Conservation (phyloP, 2,113 vertebrate species). For the Spea multiplicata region DNA sequence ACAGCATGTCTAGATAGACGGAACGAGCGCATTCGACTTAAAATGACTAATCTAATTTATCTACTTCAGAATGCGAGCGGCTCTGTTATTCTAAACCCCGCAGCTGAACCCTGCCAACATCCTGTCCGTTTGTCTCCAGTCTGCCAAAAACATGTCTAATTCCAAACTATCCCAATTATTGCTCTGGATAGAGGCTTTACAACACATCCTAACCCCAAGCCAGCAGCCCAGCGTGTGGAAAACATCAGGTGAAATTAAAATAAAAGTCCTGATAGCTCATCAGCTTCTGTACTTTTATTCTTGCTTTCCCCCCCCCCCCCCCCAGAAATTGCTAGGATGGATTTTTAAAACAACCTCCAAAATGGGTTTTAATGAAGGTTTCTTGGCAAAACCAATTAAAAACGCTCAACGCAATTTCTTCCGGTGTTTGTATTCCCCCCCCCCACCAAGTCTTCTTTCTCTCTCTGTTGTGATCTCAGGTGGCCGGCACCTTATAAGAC, state of each 20-base stretch:
- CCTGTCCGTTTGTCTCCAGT: conserved; percentile 37
- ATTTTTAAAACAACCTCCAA: neutral
- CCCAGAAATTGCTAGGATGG: neutral
- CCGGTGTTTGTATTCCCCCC: neutral
- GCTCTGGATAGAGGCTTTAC: conserved; percentile 32
- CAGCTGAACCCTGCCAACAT: conserved; percentile 41
- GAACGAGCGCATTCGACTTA: conserved; percentile 23
- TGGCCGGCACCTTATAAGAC: neutral
- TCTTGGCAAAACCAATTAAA: neutral
- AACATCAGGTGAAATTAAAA: conserved; percentile 26
- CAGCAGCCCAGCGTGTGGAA: conserved; percentile 10
- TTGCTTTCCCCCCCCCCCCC: neutral
- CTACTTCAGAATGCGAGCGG: conserved; percentile 31
- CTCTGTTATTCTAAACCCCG: conserved; percentile 35
- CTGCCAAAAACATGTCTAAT: conserved; percentile 46
- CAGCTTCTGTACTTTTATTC: neutral
- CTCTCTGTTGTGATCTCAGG: neutral
- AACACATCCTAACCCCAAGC: conserved; percentile 40
- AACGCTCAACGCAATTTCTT: neutral
- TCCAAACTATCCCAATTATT: conserved; percentile 44
- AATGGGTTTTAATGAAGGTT: neutral
- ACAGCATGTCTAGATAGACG: neutral
- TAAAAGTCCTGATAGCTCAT: neutral
- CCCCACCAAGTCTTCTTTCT: neutral
- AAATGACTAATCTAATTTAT: conserved; percentile 47